phyloP scores from a whole-genome alignment of 2,113 vertebrate species.

The Zosterops pallidus region DNA sequence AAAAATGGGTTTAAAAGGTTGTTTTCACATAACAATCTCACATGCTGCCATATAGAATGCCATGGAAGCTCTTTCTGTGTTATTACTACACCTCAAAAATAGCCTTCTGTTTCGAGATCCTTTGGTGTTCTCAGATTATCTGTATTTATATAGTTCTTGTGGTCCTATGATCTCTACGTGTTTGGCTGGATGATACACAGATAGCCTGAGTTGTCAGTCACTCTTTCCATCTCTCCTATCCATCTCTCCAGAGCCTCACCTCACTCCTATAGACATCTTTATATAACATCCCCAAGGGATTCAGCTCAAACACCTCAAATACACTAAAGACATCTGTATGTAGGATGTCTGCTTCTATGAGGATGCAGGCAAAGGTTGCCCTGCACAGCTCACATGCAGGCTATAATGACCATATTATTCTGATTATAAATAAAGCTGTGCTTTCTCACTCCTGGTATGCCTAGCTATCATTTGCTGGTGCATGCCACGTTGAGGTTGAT shows the following conservation, averaged over 20 bases:
- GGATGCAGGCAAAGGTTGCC: not conserved
- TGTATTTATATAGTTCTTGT: slow-evolving; percentile 2
- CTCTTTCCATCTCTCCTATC: not conserved
- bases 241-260: not conserved
- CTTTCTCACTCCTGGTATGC: not conserved
- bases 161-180: not conserved
- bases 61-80: not conserved
- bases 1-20: not conserved
- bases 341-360: not conserved
- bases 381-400: not conserved
- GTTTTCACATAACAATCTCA: not conserved
- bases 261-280: not conserved
- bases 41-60: not conserved
- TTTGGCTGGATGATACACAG: slow-evolving; percentile 20
- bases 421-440: slow-evolving; percentile 8
- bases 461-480: not conserved
- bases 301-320: not conserved
- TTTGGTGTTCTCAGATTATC: slow-evolving; percentile 2
- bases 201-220: slow-evolving; percentile 35
- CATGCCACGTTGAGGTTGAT: not conserved
- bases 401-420: not conserved
- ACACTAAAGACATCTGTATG: not conserved
- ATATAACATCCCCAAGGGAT: not conserved
- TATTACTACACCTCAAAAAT: slow-evolving; percentile 23
- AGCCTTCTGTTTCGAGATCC: not conserved